These are phyloP conservation scores for Amphiprion ocellaris DNA, from an alignment of 2,113 vertebrate species.

Conservation along the genomic window DNA sequence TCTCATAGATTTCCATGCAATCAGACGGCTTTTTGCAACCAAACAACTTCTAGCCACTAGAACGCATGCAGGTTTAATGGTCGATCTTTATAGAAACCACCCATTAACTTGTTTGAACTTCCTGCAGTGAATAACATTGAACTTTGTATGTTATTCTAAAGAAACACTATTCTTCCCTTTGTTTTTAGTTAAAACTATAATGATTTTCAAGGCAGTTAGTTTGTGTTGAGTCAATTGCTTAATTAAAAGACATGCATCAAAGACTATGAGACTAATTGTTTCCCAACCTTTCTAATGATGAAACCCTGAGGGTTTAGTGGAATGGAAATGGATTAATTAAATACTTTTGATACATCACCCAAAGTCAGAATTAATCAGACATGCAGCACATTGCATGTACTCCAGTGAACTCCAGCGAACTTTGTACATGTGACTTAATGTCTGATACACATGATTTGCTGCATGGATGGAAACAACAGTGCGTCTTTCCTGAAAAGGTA, in stretches of 20 bases:
- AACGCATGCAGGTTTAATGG: no score
- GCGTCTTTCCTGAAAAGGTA: not conserved
- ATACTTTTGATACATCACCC: conserved; percentile 42
- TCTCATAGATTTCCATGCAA: no score
- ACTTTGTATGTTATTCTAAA: not conserved
- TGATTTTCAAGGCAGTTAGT: not conserved
- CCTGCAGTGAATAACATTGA: no score
- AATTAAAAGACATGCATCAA: conserved; percentile 20
- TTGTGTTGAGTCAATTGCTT: conserved; percentile 14
- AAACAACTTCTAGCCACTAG: no score
- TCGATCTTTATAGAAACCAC: no score
- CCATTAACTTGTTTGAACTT: no score
- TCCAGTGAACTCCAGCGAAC: not conserved
- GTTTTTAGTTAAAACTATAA: not conserved
- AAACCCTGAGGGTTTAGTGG: conserved; percentile 16
- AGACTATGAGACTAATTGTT: conserved; percentile 44
- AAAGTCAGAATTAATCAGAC: conserved; percentile 63
- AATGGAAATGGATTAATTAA: conserved; percentile 53
- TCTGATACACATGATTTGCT: not conserved
- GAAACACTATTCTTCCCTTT: not conserved
- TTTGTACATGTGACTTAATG: not conserved
- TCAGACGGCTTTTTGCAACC: no score
- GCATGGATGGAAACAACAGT: conserved; percentile 14
- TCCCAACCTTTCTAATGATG: conserved; percentile 35
- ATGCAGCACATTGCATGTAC: not conserved